Percentiles rank a stretch among this genome's conserved stretches.
Conservation (phyloP, 2,888 invertebrate species). For the Merodon equestris region DNA sequence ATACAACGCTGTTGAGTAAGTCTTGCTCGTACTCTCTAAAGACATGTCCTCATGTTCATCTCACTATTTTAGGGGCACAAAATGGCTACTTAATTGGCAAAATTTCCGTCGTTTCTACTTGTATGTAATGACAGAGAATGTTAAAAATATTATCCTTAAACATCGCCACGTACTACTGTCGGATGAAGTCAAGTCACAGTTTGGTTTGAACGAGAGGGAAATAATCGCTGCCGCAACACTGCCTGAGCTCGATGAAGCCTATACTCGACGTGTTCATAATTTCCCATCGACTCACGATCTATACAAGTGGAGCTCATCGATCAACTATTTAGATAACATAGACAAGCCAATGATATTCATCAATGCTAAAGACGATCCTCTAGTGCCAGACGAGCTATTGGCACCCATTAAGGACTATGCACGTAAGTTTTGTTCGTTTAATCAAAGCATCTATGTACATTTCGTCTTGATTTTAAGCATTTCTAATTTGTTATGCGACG, state of each 20-base stretch:
- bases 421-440: constrained; percentile 81
- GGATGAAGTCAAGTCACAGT: constrained; percentile 85
- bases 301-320: constrained; percentile 91
- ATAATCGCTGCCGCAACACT: constrained; percentile 93
- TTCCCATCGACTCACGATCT: constrained; percentile 88
- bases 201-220: constrained; percentile 87
- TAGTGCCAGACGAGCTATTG: constrained; percentile 89
- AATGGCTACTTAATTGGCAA: constrained; percentile 91
- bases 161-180: constrained; percentile 88
- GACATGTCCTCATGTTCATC: no score
- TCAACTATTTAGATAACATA: constrained; percentile 88
- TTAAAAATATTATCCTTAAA: constrained; percentile 91
- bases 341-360: constrained; percentile 93
- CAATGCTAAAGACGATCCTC: constrained; percentile 94
- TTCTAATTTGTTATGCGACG: no score
- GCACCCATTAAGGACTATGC: constrained; percentile 86
- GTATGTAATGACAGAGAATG: constrained; percentile 95
- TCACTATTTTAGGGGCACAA: constrained; percentile 86
- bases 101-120: constrained; percentile 93
- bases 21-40: constrained; percentile 70
- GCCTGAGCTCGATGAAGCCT: constrained; percentile 93
- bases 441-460: no score
- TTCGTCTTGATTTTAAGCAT: no score
- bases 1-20: constrained; percentile 94
- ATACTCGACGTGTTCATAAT: constrained; percentile 88